A percentile compares a stretch with the other conserved stretches of the same genome.
Evolutionary conservation across 2,888 invertebrate genomes (phyloP).

Genomic region (Epinotia ramella): DNA sequence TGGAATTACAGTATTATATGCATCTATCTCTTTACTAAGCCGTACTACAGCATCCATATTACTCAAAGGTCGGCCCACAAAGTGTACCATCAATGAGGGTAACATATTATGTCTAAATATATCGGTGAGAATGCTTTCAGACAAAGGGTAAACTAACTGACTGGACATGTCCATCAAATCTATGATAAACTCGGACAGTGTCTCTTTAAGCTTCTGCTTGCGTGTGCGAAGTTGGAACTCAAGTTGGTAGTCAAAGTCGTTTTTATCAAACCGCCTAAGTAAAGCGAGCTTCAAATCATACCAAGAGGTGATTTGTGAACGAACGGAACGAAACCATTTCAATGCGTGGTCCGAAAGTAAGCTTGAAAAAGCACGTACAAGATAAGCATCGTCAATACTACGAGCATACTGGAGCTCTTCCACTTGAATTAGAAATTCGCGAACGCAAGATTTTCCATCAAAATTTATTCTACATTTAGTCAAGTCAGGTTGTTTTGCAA

Average conservation of each 20-base stretch:
- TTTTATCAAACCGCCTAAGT: slow-evolving; percentile 3
- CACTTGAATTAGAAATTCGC: slow-evolving; percentile 9
- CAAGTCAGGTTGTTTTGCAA: background rate
- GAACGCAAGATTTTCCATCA: slow-evolving; percentile 13
- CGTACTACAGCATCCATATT: background rate
- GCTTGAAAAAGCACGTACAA: background rate
- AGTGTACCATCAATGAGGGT: background rate
- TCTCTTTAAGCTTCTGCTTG: slow-evolving; percentile 8
- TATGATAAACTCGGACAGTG: slow-evolving; percentile 15
- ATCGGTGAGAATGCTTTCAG: background rate
- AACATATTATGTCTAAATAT: slow-evolving; percentile 28
- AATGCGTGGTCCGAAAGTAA: background rate
- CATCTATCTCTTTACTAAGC: slow-evolving; percentile 18
- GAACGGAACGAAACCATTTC: slow-evolving; percentile 25
- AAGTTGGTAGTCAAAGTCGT: slow-evolving; percentile 16
- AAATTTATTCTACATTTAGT: slow-evolving; percentile 2
- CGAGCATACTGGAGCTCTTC: slow-evolving; percentile 12
- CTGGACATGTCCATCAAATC: slow-evolving; percentile 12
- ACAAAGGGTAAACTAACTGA: background rate
- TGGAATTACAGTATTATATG: background rate
- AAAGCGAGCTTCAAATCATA: slow-evolving; percentile 1
- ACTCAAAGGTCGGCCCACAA: background rate
- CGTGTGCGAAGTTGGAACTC: slow-evolving; percentile 16
- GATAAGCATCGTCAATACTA: background rate
- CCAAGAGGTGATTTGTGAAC: background rate